These are phyloP conservation scores for Spizaetus ornatus DNA, from an alignment of 2,113 vertebrate genomes.

Conservation along the genomic window DNA sequence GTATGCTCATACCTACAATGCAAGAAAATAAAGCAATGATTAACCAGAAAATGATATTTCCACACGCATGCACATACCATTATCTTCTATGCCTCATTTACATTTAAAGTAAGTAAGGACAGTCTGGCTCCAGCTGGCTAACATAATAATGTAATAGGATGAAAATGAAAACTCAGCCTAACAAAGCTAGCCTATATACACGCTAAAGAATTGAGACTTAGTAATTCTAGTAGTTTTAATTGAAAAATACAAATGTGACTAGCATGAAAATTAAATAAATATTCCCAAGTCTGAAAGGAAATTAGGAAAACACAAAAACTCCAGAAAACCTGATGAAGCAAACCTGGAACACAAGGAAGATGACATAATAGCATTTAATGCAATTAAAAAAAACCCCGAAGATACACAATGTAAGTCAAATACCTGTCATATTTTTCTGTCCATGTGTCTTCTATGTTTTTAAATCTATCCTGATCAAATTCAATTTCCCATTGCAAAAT, in stretches of 20 bases:
- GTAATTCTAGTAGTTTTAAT: background rate
- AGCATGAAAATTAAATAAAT: background rate
- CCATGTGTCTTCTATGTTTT: slow-evolving; percentile 85
- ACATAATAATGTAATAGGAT: background rate
- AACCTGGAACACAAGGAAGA: background rate
- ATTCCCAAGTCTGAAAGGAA: background rate
- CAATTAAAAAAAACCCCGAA: background rate
- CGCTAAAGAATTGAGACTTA: background rate
- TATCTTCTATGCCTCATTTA: background rate
- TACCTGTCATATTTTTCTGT: slow-evolving; percentile 85
- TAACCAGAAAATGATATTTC: background rate
- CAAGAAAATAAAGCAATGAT: background rate
- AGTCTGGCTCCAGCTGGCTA: background rate
- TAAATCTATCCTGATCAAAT: slow-evolving; percentile 87
- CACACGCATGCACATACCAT: background rate
- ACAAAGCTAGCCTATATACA: background rate
- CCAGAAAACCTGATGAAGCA: background rate
- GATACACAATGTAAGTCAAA: background rate
- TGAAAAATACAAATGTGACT: background rate
- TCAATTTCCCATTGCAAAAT: slow-evolving; percentile 91
- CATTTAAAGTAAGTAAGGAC: background rate
- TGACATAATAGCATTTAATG: background rate
- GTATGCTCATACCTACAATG: background rate
- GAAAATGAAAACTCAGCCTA: background rate
- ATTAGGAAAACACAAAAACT: background rate